Percentiles rank a stretch among this genome's conserved stretches.
These are phyloP conservation scores for Belonocnema kinseyi DNA, from an alignment of 1,140 invertebrate genomes.

Conservation along the genomic window DNA sequence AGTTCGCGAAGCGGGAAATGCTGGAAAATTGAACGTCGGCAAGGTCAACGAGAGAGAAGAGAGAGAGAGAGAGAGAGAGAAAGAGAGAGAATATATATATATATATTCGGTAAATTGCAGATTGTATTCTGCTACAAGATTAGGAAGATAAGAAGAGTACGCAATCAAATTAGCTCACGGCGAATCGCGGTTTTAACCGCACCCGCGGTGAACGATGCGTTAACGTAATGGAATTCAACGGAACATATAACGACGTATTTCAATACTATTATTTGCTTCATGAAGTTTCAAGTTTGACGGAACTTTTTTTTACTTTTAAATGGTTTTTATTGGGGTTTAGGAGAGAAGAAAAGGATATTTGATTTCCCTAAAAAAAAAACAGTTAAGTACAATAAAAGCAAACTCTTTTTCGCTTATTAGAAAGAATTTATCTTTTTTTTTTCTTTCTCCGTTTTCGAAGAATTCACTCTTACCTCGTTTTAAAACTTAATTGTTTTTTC, in stretches of 20 bases:
- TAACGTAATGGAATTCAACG: conserved; percentile 26
- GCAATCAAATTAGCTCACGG: conserved; percentile 30
- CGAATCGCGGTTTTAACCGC: conserved; percentile 12
- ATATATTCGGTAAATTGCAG: conserved; percentile 7
- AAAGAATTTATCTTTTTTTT: too few relatives aligned
- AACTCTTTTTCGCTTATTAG: too few relatives aligned
- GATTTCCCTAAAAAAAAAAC: too few relatives aligned
- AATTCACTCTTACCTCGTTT: too few relatives aligned
- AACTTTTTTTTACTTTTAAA: too few relatives aligned
- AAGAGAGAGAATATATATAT: background rate
- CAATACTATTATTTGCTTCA: conserved; percentile 12
- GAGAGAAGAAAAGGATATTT: too few relatives aligned
- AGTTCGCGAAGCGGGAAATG: background rate
- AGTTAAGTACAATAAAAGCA: too few relatives aligned
- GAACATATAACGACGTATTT: background rate
- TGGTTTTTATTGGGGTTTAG: too few relatives aligned
- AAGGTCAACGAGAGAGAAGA: background rate
- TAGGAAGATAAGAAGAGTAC: conserved; percentile 14
- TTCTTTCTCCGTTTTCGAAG: too few relatives aligned
- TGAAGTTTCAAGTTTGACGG: background rate
- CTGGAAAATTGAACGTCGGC: conserved; percentile 18
- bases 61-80: background rate
- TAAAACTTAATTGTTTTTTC: too few relatives aligned
- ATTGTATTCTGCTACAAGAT: conserved; percentile 25
- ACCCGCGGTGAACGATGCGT: conserved; percentile 13